Percentiles rank a stretch among this genome's conserved stretches.
Conservation (phyloP, 1,140 invertebrate genomes). For the Bombus sibiricus region DNA sequence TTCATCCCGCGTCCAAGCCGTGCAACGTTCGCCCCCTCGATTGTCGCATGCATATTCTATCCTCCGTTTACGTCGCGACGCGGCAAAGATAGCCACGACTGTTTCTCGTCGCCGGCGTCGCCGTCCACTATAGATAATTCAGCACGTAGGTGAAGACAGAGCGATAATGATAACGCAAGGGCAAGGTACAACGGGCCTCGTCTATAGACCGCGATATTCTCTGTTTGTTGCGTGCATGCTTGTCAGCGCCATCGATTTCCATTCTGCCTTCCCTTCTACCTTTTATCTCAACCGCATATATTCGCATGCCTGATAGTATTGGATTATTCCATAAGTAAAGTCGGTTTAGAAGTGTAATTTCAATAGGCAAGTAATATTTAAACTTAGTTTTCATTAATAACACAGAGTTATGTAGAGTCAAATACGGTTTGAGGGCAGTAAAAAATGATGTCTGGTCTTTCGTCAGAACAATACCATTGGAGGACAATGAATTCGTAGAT, state of each 20-base stretch:
- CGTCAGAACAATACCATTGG: no score
- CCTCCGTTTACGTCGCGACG: constrained; percentile 25
- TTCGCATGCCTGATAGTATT: background rate
- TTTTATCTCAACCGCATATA: background rate
- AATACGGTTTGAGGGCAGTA: no score
- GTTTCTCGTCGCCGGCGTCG: constrained; percentile 6
- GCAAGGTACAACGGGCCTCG: constrained; percentile 55
- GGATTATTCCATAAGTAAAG: background rate
- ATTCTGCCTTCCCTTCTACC: constrained; percentile 11
- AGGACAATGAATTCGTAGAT: no score
- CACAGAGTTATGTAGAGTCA: no score
- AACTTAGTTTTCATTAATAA: no score
- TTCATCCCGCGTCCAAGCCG: background rate
- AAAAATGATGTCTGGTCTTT: no score
- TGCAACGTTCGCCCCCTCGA: background rate
- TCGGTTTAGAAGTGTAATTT: background rate
- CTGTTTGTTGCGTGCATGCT: constrained; percentile 50
- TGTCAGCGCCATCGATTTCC: constrained; percentile 58
- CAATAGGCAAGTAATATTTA: background rate
- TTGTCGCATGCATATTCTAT: constrained; percentile 41
- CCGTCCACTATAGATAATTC: constrained; percentile 57
- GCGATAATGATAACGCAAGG: constrained; percentile 62
- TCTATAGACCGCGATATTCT: constrained; percentile 39
- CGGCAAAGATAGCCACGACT: constrained; percentile 19
- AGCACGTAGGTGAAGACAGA: constrained; percentile 60